Conservation (phyloP, 2,113 vertebrate genomes). For the Regulus satrapa region DNA sequence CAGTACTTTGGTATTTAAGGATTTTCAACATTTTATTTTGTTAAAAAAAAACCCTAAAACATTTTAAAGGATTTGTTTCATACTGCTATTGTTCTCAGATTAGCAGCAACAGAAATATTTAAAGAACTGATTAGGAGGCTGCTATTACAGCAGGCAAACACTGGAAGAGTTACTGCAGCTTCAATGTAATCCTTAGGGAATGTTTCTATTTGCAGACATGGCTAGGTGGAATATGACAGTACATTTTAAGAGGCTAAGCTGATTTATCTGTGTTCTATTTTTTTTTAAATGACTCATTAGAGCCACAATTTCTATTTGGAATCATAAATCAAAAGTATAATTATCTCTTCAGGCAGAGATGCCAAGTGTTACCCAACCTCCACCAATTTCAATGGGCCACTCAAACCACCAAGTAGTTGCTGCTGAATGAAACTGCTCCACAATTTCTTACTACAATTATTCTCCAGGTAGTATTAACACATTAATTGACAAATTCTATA, state of each 20-base stretch:
- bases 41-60: neutral
- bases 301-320: neutral
- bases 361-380: neutral
- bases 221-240: neutral
- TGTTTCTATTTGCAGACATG: neutral
- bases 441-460: neutral
- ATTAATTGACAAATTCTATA: neutral
- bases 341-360: neutral
- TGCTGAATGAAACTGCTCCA: neutral
- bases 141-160: neutral
- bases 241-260: neutral
- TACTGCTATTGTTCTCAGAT: neutral
- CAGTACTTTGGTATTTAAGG: neutral
- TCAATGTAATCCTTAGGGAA: conserved; percentile 39
- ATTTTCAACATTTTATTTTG: neutral
- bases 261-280: neutral
- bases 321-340: neutral
- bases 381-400: neutral
- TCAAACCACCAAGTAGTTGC: neutral
- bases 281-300: neutral
- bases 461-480: neutral
- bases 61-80: neutral
- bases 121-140: neutral
- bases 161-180: neutral
- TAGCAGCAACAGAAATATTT: conserved; percentile 2